Evolutionary conservation across 1,140 invertebrate genomes (phyloP).

Genomic region (Drosophila miranda): DNA sequence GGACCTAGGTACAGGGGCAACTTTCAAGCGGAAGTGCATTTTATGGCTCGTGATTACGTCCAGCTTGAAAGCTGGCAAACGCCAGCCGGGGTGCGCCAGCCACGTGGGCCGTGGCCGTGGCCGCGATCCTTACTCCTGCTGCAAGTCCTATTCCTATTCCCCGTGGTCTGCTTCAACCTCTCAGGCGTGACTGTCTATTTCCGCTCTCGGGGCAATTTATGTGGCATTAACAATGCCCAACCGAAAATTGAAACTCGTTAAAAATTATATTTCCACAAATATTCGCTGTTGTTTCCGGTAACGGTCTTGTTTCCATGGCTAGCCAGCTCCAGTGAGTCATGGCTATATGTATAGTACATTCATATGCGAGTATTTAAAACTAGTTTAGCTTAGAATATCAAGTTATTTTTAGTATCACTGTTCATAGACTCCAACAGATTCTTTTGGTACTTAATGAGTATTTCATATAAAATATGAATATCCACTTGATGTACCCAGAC

Average conservation of each 20-base stretch:
- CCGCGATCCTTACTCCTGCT: neutral
- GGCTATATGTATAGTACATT: no score
- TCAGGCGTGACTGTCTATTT: slow-evolving; percentile 80
- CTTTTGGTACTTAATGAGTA: no score
- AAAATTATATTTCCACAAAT: slow-evolving; percentile 21
- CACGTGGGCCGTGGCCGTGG: slow-evolving; percentile 51
- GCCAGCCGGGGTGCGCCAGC: slow-evolving; percentile 64
- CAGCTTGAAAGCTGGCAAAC: slow-evolving; percentile 30
- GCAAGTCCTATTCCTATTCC: neutral
- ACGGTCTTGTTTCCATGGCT: slow-evolving; percentile 12
- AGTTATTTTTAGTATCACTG: no score
- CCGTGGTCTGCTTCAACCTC: slow-evolving; percentile 52
- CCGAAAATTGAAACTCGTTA: slow-evolving; percentile 55
- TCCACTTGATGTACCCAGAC: neutral
- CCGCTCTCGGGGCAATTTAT: slow-evolving; percentile 59
- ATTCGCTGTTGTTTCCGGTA: slow-evolving; percentile 64
- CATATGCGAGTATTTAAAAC: no score
- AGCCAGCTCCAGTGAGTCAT: slow-evolving; percentile 1
- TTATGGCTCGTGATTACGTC: slow-evolving; percentile 66
- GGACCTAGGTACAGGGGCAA: slow-evolving; percentile 23
- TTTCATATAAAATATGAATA: neutral
- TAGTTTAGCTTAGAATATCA: no score
- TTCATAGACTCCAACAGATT: no score
- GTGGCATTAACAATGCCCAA: slow-evolving; percentile 54
- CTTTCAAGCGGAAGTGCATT: slow-evolving; percentile 75